Percentiles rank a stretch among this genome's conserved stretches.
Conservation (phyloP, 2,797 vertebrate genomes). For the Sylvilagus floridanus region DNA sequence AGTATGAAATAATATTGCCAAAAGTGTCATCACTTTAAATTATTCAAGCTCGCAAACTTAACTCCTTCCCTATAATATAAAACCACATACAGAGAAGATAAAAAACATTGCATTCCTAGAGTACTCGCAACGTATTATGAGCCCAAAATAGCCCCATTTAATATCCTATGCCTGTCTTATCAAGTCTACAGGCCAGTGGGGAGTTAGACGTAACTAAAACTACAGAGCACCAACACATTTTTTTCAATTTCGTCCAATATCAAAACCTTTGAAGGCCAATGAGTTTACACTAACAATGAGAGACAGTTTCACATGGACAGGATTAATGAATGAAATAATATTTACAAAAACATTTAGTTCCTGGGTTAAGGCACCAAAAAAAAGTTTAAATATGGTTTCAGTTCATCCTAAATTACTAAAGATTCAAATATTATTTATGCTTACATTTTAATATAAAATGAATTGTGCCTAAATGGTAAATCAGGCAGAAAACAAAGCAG, state of each 20-base stretch:
- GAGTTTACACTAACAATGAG: conserved; percentile 17
- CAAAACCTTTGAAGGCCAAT: conserved; percentile 23
- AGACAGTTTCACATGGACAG: conserved; percentile 22
- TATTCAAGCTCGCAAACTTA: not conserved
- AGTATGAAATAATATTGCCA: not conserved
- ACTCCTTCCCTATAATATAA: not conserved
- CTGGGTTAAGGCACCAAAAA: too few species aligned
- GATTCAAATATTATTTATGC: conserved; percentile 34
- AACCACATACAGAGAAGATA: not conserved
- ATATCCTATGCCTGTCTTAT: not conserved
- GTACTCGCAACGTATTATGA: not conserved
- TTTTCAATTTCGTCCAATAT: not conserved
- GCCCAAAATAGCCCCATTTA: not conserved
- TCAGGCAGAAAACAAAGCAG: not conserved
- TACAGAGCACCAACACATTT: not conserved
- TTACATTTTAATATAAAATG: conserved; percentile 45
- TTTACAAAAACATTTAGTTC: conserved; percentile 12
- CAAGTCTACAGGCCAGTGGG: not conserved
- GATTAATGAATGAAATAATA: conserved; percentile 64
- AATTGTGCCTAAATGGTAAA: not conserved
- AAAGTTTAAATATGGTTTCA: not conserved
- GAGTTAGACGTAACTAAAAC: not conserved
- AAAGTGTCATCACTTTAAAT: not conserved
- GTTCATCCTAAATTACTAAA: conserved; percentile 63
- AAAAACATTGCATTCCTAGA: not conserved